Evolutionary conservation across 2,797 vertebrate species (phyloP), one percentile per base, ranked within the genome.

Genomic region (Cyprinodon diabolis): DNA sequence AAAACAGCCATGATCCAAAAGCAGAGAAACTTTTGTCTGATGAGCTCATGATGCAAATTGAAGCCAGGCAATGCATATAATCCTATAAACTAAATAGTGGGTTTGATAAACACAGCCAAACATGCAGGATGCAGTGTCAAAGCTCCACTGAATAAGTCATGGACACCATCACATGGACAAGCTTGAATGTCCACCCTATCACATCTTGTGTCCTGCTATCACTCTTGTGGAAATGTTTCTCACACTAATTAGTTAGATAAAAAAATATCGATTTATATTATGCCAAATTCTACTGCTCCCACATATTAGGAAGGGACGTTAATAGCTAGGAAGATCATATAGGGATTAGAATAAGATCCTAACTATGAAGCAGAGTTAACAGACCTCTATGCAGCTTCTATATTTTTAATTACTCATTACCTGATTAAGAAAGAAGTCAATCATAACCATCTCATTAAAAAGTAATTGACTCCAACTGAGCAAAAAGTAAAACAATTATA

Each of bases 101-200:
- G n/a, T 48, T 65, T 52, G n/a, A 66, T 45, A 54, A 72, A 30
- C 17, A 72, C 17, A 65, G 13, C 58, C n/a, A 52, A 63, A 63
- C n/a, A 65, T 17, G 12, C 35, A 1, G 6, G 10, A 37, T 49
- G 57, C 49, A 6, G 6, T 71, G 4, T 51, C 12, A 37, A 37
- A 21, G 2, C 15, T 66, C 10, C 13, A 23, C n/a, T 55, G 15
- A 72, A 66, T 17, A 12, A n/a, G 51, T n/a, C 14, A 40, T 21
- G 13, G 58, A 4, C 19, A 21, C 10, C 12, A 63, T 43, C n/a
- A 54, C 9, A 66, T 25, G 54, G 48, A 40, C 1, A 52, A 40
- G 37, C 35, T 17, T 60, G 56, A 25, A 25, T 57, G 49, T 49
- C n/a, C 40, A 43, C 4, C 43, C 49, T 17, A 55, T 13, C 45